Percentiles rank a stretch among this genome's conserved stretches.
Evolutionary conservation across 2,113 vertebrate genomes (phyloP).

Genomic region (Prinia subflava): DNA sequence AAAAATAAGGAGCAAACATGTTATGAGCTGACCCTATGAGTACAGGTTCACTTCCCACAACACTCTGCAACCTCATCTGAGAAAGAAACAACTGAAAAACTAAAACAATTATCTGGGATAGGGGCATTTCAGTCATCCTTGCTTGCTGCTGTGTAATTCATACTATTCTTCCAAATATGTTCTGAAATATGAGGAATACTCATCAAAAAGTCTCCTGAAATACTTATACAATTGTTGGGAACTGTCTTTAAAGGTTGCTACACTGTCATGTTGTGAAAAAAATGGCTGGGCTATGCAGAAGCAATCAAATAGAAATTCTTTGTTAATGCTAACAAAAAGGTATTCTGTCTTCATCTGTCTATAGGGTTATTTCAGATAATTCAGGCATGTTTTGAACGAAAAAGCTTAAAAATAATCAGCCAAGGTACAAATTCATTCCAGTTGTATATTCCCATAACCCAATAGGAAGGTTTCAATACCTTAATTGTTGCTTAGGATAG

Average conservation of each 20-base stretch:
- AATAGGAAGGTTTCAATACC: neutral
- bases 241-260: neutral
- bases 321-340: neutral
- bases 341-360: neutral
- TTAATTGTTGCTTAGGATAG: neutral
- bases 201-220: neutral
- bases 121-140: neutral
- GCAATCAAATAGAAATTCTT: neutral
- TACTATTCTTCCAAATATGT: neutral
- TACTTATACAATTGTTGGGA: neutral
- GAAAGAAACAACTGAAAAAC: neutral
- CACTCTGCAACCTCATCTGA: neutral
- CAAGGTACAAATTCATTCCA: neutral
- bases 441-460: neutral
- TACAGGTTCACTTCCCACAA: neutral
- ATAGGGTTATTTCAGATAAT: neutral
- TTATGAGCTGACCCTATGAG: neutral
- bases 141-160: neutral
- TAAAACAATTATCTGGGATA: neutral
- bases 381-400: neutral
- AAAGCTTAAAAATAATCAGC: neutral
- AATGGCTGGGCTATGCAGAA: neutral
- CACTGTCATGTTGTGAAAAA: neutral
- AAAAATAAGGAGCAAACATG: neutral
- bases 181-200: neutral